These are phyloP conservation scores for Aplysina aerophoba DNA, from an alignment of 37 sponge, comb jelly and placozoan genomes.

Conservation along the genomic window DNA sequence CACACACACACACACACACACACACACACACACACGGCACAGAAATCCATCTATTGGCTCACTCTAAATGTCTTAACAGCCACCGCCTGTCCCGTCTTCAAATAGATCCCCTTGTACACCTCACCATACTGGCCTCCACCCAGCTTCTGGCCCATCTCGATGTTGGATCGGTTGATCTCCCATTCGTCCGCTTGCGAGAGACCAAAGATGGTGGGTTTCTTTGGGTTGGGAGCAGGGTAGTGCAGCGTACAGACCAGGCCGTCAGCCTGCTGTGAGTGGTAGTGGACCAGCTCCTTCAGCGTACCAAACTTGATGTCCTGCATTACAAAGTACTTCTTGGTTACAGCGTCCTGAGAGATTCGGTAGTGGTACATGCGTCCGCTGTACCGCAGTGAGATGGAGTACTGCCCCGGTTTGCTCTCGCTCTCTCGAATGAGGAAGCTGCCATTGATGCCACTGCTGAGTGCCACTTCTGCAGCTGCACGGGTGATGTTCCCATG, in stretches of 20 bases:
- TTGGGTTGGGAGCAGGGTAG: constrained; percentile 92
- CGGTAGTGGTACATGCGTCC: constrained; percentile 95
- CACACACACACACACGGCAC: constrained; percentile 15
- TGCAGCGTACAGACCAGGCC: constrained; percentile 90
- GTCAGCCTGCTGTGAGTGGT: constrained; percentile 88
- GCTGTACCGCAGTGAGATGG: constrained; percentile 90
- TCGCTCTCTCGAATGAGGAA: constrained; percentile 97
- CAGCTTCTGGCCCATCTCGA: constrained; percentile 91
- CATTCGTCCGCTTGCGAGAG: constrained; percentile 86
- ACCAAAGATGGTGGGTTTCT: constrained; percentile 85
- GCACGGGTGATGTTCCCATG: constrained; percentile 90
- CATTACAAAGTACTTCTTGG: constrained; percentile 71
- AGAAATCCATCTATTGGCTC: neutral
- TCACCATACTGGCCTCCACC: constrained; percentile 99
- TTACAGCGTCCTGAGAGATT: constrained; percentile 61
- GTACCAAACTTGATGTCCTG: constrained; percentile 75
- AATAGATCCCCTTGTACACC: constrained; percentile 90
- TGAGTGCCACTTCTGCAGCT: constrained; percentile 87
- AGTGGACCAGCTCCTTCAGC: constrained; percentile 82
- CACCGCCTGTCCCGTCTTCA: constrained; percentile 39
- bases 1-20: constrained; percentile 27
- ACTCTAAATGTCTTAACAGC: constrained; percentile 78
- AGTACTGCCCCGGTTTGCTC: constrained; percentile 98
- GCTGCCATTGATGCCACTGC: constrained; percentile 94
- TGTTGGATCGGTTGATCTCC: constrained; percentile 88